Evolutionary conservation across 37 sponge, comb jelly and placozoan species (phyloP).

Genomic region (Petrosia ficiformis): DNA sequence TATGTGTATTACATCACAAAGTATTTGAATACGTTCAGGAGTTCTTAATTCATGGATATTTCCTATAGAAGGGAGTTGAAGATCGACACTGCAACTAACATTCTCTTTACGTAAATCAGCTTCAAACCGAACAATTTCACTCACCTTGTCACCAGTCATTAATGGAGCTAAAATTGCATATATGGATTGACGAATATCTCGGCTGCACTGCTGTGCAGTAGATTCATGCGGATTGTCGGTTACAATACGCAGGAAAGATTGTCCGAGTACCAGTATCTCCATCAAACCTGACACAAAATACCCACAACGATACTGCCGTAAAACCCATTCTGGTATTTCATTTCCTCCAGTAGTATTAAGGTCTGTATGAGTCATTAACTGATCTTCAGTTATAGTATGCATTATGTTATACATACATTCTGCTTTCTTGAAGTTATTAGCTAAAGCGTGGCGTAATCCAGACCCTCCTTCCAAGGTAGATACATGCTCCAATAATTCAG

Average conservation of each 20-base stretch:
- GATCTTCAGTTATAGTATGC: neutral
- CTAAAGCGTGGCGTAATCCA: neutral
- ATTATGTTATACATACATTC: neutral
- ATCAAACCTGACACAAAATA: neutral
- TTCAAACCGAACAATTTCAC: too few relatives aligned
- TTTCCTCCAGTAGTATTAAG: neutral
- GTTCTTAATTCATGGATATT: too few relatives aligned
- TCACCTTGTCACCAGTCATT: neutral
- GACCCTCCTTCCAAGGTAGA: neutral
- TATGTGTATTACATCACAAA: neutral
- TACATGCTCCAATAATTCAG: neutral
- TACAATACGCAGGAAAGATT: neutral
- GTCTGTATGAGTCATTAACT: neutral
- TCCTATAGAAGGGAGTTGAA: too few relatives aligned
- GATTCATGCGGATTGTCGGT: neutral
- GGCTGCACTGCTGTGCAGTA: neutral
- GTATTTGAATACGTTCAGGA: neutral
- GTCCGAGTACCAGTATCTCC: neutral
- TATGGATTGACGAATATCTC: neutral
- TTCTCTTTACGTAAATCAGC: too few relatives aligned
- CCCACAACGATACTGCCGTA: conserved; percentile 1
- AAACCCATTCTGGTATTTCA: neutral
- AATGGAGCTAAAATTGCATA: neutral
- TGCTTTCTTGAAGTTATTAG: neutral
- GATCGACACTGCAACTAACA: too few relatives aligned